phyloP scores from a whole-genome alignment of 2,888 invertebrate genomes.

The Dermolepida albohirtum region DNA sequence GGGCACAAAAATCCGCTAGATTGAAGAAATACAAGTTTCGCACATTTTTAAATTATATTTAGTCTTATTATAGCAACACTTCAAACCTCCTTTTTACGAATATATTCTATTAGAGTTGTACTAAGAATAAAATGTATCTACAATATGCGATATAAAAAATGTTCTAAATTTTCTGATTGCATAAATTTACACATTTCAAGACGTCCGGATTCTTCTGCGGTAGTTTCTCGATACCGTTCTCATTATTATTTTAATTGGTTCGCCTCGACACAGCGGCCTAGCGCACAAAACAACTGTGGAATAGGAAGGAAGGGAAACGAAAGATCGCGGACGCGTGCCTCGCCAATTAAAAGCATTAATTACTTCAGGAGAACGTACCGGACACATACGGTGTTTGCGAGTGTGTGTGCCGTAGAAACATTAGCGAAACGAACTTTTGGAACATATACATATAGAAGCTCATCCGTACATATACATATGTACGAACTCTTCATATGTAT shows the following conservation, averaged over 20 bases:
- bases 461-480: too few species aligned
- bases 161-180: not conserved
- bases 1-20: too few species aligned
- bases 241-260: slow-evolving; percentile 37
- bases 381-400: not conserved
- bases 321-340: slow-evolving; percentile 43
- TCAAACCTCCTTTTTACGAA: too few species aligned
- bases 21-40: too few species aligned
- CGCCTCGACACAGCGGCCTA: slow-evolving; percentile 11
- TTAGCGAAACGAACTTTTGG: too few species aligned
- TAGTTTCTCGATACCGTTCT: slow-evolving; percentile 21
- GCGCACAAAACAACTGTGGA: not conserved
- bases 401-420: too few species aligned
- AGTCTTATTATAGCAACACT: too few species aligned
- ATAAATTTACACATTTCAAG: slow-evolving; percentile 16
- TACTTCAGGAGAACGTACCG: slow-evolving; percentile 29
- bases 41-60: too few species aligned
- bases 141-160: not conserved
- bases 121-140: too few species aligned
- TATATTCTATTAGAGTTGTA: too few species aligned
- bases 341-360: slow-evolving; percentile 50
- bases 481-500: too few species aligned
- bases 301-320: not conserved
- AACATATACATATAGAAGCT: too few species aligned
- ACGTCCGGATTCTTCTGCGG: slow-evolving; percentile 15